phyloP scores from a whole-genome alignment of 1,140 invertebrate species.

The Stegodyphus dumicola region DNA sequence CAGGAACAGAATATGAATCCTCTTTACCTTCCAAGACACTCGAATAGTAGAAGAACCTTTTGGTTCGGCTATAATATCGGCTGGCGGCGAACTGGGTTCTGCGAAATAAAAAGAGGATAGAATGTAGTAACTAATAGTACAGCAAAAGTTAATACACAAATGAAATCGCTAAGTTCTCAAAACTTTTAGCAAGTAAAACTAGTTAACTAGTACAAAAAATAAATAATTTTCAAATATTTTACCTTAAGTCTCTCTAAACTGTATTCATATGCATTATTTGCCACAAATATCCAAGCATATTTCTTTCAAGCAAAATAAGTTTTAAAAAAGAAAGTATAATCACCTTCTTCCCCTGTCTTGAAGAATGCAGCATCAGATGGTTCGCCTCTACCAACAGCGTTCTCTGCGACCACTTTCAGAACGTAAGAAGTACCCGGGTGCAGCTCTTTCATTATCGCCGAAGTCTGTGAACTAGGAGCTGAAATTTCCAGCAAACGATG shows the following conservation, averaged over 20 bases:
- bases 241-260: too few species aligned
- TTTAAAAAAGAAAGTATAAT: too few species aligned
- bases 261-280: too few species aligned
- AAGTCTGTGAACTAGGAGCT: conserved; percentile 63
- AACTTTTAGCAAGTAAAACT: neutral
- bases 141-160: neutral
- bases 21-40: conserved; percentile 84
- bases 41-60: conserved; percentile 91
- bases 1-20: too few species aligned
- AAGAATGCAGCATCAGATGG: conserved; percentile 85
- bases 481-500: conserved; percentile 63
- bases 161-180: neutral
- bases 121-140: neutral
- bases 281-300: too few species aligned
- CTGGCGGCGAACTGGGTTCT: conserved; percentile 70
- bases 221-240: neutral
- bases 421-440: conserved; percentile 69
- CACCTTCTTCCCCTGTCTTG: conserved; percentile 85
- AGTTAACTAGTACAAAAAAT: neutral
- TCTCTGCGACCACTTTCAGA: conserved; percentile 69
- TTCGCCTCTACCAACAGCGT: conserved; percentile 77
- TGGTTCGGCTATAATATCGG: conserved; percentile 83
- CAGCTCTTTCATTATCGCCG: conserved; percentile 66
- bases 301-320: too few species aligned
- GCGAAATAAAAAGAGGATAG: neutral